Evolutionary conservation across 30 jellyfish, hydroid and myxozoan species (phyloP).

Genomic region (Nemopilema nomurai): DNA sequence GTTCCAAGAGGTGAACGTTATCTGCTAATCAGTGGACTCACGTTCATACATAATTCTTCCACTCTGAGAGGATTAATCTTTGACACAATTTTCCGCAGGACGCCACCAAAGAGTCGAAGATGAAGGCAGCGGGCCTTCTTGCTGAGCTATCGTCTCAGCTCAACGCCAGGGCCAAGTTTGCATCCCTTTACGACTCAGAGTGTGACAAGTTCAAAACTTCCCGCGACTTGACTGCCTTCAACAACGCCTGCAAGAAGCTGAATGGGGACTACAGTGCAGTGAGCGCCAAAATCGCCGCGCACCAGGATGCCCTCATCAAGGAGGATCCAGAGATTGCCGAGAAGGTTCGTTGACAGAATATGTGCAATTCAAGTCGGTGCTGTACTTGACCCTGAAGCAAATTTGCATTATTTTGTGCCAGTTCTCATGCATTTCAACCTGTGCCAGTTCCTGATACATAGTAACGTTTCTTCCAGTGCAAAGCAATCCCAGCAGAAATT

Average conservation of each 20-base stretch:
- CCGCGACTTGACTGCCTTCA: constrained; percentile 72
- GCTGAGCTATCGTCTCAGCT: constrained; percentile 64
- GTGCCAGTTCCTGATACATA: no score
- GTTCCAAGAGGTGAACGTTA: neutral
- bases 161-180: constrained; percentile 56
- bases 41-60: no score
- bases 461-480: no score
- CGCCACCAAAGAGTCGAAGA: constrained; percentile 84
- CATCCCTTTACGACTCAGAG: constrained; percentile 69
- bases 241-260: constrained; percentile 64
- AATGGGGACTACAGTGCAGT: constrained; percentile 64
- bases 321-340: constrained; percentile 83
- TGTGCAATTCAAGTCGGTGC: no score
- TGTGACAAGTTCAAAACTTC: constrained; percentile 70
- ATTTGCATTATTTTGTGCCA: neutral
- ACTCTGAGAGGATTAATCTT: no score
- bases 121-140: constrained; percentile 88
- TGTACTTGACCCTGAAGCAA: neutral
- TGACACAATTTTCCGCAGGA: constrained; percentile 39
- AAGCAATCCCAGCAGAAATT: no score
- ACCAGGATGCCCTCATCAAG: constrained; percentile 60
- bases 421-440: no score
- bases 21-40: no score
- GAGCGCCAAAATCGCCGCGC: constrained; percentile 35
- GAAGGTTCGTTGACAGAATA: constrained; percentile 46